Evolutionary conservation across 2,113 vertebrate genomes (phyloP).

Genomic region (Phoxinus phoxinus): DNA sequence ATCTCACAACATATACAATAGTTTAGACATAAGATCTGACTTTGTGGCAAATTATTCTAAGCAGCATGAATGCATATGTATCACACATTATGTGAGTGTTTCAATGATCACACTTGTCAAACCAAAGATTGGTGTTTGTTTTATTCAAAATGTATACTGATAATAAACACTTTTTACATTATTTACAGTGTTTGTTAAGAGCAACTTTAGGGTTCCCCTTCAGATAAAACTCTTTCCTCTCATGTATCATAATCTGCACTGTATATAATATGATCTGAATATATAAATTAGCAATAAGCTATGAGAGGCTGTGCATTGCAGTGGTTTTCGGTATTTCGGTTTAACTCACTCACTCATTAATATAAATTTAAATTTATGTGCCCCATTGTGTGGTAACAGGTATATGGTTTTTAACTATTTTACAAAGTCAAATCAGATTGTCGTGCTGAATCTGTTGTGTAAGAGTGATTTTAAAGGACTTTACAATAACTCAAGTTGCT

Average conservation of each 20-base stretch:
- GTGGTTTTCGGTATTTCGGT: background rate
- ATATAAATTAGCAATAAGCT: background rate
- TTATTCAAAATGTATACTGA: background rate
- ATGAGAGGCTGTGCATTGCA: background rate
- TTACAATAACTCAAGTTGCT: background rate
- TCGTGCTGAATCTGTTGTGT: background rate
- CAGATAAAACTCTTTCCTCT: background rate
- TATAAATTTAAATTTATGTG: no score
- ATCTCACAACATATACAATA: background rate
- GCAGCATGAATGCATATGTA: conserved; percentile 6
- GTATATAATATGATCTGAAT: background rate
- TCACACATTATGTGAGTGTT: background rate
- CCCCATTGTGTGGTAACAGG: background rate
- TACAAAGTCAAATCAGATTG: background rate
- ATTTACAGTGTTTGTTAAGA: background rate
- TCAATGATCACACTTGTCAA: background rate
- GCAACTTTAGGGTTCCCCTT: background rate
- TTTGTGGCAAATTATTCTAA: background rate
- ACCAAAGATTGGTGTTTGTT: conserved; percentile 11
- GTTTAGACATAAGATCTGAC: conserved; percentile 10
- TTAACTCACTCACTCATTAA: no score
- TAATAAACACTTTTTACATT: conserved; percentile 16
- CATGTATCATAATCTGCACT: background rate
- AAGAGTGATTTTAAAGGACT: background rate
- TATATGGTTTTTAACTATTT: background rate